Evolutionary conservation across 2,113 vertebrate species (phyloP).

Genomic region (Chaetops frenatus): DNA sequence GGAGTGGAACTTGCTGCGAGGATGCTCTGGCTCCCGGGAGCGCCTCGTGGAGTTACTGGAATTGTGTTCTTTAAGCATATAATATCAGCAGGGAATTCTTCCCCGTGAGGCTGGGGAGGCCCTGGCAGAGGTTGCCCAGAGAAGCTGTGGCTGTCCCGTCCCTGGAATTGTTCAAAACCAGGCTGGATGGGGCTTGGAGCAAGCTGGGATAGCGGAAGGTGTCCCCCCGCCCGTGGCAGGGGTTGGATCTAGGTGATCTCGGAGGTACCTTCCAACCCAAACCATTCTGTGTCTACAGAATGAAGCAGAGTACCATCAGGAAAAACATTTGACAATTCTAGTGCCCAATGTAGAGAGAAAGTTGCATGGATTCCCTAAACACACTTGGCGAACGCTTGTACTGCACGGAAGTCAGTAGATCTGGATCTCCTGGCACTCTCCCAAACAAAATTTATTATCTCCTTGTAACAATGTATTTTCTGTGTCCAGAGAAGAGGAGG

Average conservation of each 20-base stretch:
- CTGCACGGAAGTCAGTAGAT: background rate
- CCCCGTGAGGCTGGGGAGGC: background rate
- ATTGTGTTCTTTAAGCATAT: fast-evolving
- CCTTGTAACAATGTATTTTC: background rate
- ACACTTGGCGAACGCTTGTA: fast-evolving
- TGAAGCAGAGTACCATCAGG: background rate
- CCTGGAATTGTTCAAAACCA: background rate
- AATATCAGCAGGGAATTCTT: background rate
- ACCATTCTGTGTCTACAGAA: background rate
- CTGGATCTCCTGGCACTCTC: background rate
- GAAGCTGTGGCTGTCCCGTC: background rate
- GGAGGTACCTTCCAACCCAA: background rate
- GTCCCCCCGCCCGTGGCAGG: background rate
- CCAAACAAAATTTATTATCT: background rate
- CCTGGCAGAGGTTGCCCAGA: background rate
- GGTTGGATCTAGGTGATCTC: background rate
- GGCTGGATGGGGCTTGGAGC: fast-evolving
- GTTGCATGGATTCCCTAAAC: background rate
- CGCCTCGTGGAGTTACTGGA: background rate
- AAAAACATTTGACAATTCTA: too few relatives aligned
- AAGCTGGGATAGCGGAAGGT: background rate
- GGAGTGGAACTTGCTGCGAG: background rate
- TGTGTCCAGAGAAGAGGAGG: background rate
- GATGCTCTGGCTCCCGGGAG: background rate
- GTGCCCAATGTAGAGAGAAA: background rate